These are phyloP conservation scores for Tinea semifulvella DNA, from an alignment of 2,888 invertebrate genomes.

Conservation along the genomic window DNA sequence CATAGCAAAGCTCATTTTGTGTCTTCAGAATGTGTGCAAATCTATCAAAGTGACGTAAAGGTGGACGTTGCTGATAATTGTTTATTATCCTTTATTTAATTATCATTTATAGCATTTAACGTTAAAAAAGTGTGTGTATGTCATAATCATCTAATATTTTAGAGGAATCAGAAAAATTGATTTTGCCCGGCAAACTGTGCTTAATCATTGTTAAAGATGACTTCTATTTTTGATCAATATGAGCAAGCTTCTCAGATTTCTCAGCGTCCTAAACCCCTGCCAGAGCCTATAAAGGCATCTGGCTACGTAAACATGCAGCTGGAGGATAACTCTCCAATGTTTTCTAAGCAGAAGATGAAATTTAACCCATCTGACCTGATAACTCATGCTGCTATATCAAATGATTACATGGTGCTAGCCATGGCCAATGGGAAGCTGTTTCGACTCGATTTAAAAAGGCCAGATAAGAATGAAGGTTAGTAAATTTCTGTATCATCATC, in stretches of 20 bases:
- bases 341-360: conserved; percentile 84
- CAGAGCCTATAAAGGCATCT: conserved; percentile 56
- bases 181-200: too few species aligned
- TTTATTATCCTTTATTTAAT: too few species aligned
- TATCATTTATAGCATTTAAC: too few species aligned
- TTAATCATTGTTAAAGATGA: too few species aligned
- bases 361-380: conserved; percentile 82
- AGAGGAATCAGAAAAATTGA: too few species aligned
- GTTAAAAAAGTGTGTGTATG: too few species aligned
- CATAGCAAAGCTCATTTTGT: too few species aligned
- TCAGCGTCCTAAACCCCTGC: conserved; percentile 39
- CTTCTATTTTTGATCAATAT: conserved; percentile 85
- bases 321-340: conserved; percentile 84
- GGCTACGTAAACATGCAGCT: conserved; percentile 64
- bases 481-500: too few species aligned
- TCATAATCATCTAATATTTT: too few species aligned
- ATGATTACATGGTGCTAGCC: conserved; percentile 83
- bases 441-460: conserved; percentile 81
- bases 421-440: conserved; percentile 85
- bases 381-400: conserved; percentile 82
- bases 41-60: too few species aligned
- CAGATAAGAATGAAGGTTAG: conserved; percentile 80
- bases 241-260: conserved; percentile 76
- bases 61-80: too few species aligned
- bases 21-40: too few species aligned